These are phyloP conservation scores for Corbicula japonica DNA, from an alignment of 2,888 invertebrate species.

Conservation along the genomic window DNA sequence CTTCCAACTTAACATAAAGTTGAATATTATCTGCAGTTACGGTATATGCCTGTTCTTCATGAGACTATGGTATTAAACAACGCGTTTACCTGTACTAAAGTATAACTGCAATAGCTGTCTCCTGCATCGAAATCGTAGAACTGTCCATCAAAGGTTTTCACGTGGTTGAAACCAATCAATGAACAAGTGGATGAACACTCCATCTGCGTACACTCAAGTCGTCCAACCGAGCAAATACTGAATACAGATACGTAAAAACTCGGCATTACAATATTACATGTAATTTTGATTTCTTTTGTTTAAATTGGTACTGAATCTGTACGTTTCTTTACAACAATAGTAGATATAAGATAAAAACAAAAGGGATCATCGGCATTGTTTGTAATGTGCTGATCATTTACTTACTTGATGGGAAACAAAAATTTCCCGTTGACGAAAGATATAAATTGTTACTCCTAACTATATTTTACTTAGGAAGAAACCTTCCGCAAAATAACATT, in stretches of 20 bases:
- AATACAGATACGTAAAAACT: slow-evolving; percentile 23
- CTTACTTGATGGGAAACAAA: background rate
- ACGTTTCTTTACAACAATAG: background rate
- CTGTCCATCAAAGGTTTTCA: slow-evolving; percentile 78
- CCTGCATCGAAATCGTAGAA: slow-evolving; percentile 59
- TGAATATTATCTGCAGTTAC: background rate
- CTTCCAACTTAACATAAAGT: background rate
- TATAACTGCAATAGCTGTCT: slow-evolving; percentile 28
- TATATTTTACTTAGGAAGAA: background rate
- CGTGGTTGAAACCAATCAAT: slow-evolving; percentile 71
- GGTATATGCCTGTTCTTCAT: background rate
- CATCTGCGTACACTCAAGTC: slow-evolving; percentile 71
- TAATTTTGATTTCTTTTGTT: too few species aligned
- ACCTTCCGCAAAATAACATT: background rate
- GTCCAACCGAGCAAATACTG: slow-evolving; percentile 73
- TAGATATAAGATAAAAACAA: background rate
- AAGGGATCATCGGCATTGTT: background rate
- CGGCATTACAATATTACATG: too few species aligned
- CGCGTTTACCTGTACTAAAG: slow-evolving; percentile 50
- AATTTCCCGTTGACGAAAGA: background rate
- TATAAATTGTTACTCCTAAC: background rate
- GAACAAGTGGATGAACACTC: slow-evolving; percentile 72
- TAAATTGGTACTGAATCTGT: background rate
- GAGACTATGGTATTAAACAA: too few species aligned
- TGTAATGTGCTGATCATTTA: background rate